Evolutionary conservation across 2,888 invertebrate species (phyloP).

Genomic region (Caenorhabditis virilis): DNA sequence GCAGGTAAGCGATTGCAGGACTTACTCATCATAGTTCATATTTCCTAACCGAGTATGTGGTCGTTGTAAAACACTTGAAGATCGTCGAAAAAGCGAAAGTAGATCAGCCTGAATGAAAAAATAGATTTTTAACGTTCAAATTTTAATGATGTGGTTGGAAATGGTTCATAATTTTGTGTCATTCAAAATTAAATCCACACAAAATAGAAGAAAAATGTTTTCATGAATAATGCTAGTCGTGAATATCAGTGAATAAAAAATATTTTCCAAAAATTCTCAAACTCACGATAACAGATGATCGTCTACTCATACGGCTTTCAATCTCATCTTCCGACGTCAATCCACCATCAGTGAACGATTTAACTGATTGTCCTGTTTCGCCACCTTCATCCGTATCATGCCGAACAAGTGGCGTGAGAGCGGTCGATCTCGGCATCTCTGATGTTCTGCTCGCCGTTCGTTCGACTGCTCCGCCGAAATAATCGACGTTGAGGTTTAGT

Average conservation of each 20-base stretch:
- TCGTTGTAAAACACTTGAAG: constrained; percentile 55
- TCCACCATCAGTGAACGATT: constrained; percentile 39
- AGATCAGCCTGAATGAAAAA: constrained; percentile 58
- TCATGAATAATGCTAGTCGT: not conserved
- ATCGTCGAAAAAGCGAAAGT: constrained; percentile 65
- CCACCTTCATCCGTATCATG: constrained; percentile 41
- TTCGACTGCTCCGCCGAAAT: not conserved
- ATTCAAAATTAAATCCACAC: too few species aligned
- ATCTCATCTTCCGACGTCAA: constrained; percentile 49
- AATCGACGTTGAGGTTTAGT: too few species aligned
- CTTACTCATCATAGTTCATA: constrained; percentile 48
- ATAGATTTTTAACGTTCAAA: too few species aligned
- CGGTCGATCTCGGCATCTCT: constrained; percentile 27
- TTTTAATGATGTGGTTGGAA: too few species aligned
- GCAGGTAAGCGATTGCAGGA: not conserved
- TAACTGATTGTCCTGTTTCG: constrained; percentile 46
- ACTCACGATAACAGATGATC: constrained; percentile 48
- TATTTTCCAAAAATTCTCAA: not conserved
- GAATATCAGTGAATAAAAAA: not conserved
- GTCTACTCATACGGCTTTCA: constrained; percentile 49
- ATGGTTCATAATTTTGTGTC: too few species aligned
- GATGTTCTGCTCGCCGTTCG: not conserved
- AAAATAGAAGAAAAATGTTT: too few species aligned
- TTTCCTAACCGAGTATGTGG: constrained; percentile 43
- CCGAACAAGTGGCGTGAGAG: constrained; percentile 37